A percentile compares a stretch with the other conserved stretches of the same genome.
Evolutionary conservation across 2,113 vertebrate species (phyloP).

Genomic region (Stigmatopora argus): DNA sequence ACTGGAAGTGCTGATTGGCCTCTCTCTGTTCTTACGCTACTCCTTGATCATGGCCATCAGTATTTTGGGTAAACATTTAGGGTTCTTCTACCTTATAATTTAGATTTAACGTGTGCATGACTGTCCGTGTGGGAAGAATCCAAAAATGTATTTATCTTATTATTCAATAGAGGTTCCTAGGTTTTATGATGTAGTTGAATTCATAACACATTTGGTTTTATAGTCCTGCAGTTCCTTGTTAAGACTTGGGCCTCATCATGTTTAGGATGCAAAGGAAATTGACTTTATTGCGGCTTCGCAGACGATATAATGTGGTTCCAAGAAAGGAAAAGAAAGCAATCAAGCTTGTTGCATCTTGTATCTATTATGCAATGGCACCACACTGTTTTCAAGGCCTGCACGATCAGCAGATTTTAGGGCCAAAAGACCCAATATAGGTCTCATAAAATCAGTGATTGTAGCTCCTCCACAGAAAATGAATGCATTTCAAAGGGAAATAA

Average conservation of each 20-base stretch:
- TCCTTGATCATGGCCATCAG: conserved; percentile 38
- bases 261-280: conserved; percentile 18
- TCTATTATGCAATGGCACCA: conserved; percentile 25
- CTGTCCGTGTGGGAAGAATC: neutral
- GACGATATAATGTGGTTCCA: conserved; percentile 39
- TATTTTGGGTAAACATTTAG: conserved; percentile 36
- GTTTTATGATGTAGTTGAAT: conserved; percentile 18
- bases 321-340: conserved; percentile 36
- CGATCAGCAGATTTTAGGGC: conserved; percentile 1
- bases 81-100: conserved; percentile 22
- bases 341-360: conserved; percentile 24
- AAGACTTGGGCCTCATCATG: conserved; percentile 29
- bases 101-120: neutral
- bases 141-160: neutral
- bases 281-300: conserved; percentile 37
- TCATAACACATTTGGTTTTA: conserved; percentile 1
- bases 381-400: conserved; percentile 15
- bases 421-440: neutral
- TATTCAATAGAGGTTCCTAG: neutral
- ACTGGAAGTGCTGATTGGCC: conserved; percentile 54
- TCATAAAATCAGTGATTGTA: conserved; percentile 2
- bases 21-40: conserved; percentile 48
- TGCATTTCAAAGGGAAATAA: neutral
- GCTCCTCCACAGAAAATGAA: neutral
- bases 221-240: conserved; percentile 24